A percentile compares a stretch with the other conserved stretches of the same genome.
These are phyloP conservation scores for Ophion costatus DNA, from an alignment of 2,888 invertebrate genomes.

Conservation along the genomic window DNA sequence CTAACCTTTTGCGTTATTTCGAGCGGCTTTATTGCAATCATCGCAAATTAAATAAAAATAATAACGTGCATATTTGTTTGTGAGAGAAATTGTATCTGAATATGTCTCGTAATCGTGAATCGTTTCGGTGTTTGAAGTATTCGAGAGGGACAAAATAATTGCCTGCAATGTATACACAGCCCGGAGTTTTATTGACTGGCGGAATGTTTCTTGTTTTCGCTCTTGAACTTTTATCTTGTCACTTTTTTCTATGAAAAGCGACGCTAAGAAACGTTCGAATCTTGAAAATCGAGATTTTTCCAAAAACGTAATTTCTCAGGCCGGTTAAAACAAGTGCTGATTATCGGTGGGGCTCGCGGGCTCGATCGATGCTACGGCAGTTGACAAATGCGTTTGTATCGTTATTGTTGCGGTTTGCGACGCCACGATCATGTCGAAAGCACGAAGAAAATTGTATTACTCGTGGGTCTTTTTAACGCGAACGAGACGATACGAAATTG, in stretches of 20 bases:
- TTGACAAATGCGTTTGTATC: slow-evolving; percentile 64
- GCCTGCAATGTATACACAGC: slow-evolving; percentile 74
- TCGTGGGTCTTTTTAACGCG: slow-evolving; percentile 41
- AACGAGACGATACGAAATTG: slow-evolving; percentile 44
- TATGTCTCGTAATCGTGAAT: neutral
- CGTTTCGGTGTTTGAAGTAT: neutral
- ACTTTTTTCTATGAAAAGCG: neutral
- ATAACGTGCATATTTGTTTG: neutral
- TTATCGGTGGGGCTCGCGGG: neutral
- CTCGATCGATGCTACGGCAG: slow-evolving; percentile 64
- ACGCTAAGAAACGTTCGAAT: neutral
- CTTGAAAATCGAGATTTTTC: neutral
- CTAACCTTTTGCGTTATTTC: slow-evolving; percentile 16
- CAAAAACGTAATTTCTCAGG: neutral
- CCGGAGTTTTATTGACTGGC: slow-evolving; percentile 78
- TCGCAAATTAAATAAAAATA: neutral
- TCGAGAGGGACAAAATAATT: slow-evolving; percentile 73
- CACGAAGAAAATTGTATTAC: slow-evolving; percentile 55
- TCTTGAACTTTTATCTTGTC: slow-evolving; percentile 6
- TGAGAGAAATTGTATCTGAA: neutral
- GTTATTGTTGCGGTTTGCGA: slow-evolving; percentile 31
- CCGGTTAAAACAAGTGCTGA: neutral
- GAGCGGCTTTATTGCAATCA: neutral
- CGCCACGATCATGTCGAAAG: slow-evolving; percentile 68
- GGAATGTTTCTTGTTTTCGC: slow-evolving; percentile 24